Percentiles rank a stretch among this genome's conserved stretches.
Evolutionary conservation across 2,888 invertebrate genomes (phyloP).

Genomic region (Drosophila stalkeri): DNA sequence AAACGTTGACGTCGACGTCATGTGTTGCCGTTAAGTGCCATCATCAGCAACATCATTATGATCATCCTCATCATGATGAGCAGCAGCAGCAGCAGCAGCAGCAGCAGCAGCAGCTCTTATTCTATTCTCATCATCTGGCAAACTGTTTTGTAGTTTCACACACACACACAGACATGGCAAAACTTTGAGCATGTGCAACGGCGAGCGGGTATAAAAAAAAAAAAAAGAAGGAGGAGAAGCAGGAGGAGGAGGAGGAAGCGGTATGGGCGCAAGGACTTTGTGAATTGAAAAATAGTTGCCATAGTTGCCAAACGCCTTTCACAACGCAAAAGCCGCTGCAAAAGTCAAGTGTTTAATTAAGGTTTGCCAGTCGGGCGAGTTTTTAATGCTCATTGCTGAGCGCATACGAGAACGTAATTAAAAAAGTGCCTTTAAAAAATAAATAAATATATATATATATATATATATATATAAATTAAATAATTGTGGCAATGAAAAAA

Average conservation of each 20-base stretch:
- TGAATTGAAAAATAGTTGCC: conserved; percentile 71
- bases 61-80: conserved; percentile 18
- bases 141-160: conserved; percentile 67
- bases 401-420: conserved; percentile 52
- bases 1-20: conserved; percentile 48
- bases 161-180: conserved; percentile 27
- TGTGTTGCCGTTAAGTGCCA: conserved; percentile 72
- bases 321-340: conserved; percentile 40
- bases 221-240: neutral
- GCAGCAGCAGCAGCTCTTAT: conserved; percentile 31
- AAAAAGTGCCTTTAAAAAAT: conserved; percentile 32
- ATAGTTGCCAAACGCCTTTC: conserved; percentile 64
- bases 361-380: conserved; percentile 56
- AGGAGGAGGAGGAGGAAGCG: neutral
- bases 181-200: conserved; percentile 39
- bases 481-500: neutral
- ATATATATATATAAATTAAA: neutral
- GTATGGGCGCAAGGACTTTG: conserved; percentile 42
- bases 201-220: conserved; percentile 5
- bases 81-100: conserved; percentile 37
- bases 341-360: conserved; percentile 74
- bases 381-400: conserved; percentile 59
- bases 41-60: conserved; percentile 45
- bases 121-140: conserved; percentile 58
- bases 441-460: too few relatives aligned